Evolutionary conservation across 2,113 vertebrate genomes (phyloP).

Genomic region (Tragulus kanchil): DNA sequence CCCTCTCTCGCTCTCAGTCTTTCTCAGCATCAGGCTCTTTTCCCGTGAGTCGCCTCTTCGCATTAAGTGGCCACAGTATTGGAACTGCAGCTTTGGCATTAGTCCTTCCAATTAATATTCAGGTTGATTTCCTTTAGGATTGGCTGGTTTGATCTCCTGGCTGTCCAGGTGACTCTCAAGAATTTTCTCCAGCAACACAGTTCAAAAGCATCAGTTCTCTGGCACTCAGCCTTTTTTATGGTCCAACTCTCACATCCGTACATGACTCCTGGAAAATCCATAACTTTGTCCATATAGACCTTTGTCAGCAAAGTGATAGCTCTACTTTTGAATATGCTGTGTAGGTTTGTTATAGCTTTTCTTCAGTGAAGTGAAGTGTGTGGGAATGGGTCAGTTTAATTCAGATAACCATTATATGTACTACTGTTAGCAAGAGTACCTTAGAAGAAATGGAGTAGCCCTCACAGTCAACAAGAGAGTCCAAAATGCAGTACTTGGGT

Average conservation of each 20-base stretch:
- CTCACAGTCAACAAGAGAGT: background rate
- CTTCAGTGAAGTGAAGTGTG: background rate
- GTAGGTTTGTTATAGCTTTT: background rate
- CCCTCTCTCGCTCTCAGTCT: background rate
- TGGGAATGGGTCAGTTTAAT: background rate
- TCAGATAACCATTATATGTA: background rate
- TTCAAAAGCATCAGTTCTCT: background rate
- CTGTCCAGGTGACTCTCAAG: background rate
- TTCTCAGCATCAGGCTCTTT: background rate
- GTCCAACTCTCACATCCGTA: background rate
- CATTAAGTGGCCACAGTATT: background rate
- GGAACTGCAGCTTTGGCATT: background rate
- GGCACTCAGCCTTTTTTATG: background rate
- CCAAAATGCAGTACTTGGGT: background rate
- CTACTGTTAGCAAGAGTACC: background rate
- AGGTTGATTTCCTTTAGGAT: background rate
- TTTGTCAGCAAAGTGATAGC: background rate
- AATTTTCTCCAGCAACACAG: background rate
- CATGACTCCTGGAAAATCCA: background rate
- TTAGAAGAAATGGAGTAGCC: background rate
- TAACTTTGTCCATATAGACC: background rate
- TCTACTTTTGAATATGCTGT: background rate
- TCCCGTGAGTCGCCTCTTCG: background rate
- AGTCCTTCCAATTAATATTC: background rate
- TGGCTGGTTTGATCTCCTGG: background rate